A percentile compares a stretch with the other conserved stretches of the same genome.
These are phyloP conservation scores for Psilanteris sp. DNA, from an alignment of 1,140 invertebrate species.

Conservation along the genomic window DNA sequence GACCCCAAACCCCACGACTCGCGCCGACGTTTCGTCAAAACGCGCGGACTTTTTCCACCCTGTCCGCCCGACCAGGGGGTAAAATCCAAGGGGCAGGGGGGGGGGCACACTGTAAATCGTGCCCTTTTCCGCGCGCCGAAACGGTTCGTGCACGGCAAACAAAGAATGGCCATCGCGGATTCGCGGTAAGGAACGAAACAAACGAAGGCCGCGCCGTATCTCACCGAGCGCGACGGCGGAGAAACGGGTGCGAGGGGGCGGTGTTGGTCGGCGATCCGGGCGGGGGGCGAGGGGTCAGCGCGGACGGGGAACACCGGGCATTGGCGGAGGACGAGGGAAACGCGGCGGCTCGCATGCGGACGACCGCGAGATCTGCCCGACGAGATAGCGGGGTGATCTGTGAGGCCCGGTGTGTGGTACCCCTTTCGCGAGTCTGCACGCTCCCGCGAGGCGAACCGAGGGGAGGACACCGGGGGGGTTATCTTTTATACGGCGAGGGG, in stretches of 20 bases:
- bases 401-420: constrained; percentile 80
- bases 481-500: constrained; percentile 58
- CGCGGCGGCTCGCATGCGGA: constrained; percentile 37
- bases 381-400: constrained; percentile 79
- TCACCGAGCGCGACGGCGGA: constrained; percentile 12
- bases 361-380: constrained; percentile 71
- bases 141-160: constrained; percentile 43
- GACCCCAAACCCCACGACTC: no score
- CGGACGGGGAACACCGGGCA: constrained; percentile 38
- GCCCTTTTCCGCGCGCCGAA: no score
- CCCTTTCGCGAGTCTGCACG: constrained; percentile 76
- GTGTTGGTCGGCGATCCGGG: constrained; percentile 8
- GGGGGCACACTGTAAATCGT: no score
- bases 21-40: no score
- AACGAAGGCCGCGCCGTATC: constrained; percentile 52
- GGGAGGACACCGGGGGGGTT: constrained; percentile 25
- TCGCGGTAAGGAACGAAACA: constrained; percentile 64
- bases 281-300: constrained; percentile 12
- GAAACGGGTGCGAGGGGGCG: constrained; percentile 38
- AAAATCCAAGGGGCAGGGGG: no score
- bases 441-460: constrained; percentile 64
- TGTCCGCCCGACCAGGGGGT: no score
- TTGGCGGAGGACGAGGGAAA: constrained; percentile 28
- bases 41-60: no score
- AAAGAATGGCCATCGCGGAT: constrained; percentile 64